phyloP scores from a whole-genome alignment of 2,888 invertebrate genomes.

The Dendrolimus houi region DNA sequence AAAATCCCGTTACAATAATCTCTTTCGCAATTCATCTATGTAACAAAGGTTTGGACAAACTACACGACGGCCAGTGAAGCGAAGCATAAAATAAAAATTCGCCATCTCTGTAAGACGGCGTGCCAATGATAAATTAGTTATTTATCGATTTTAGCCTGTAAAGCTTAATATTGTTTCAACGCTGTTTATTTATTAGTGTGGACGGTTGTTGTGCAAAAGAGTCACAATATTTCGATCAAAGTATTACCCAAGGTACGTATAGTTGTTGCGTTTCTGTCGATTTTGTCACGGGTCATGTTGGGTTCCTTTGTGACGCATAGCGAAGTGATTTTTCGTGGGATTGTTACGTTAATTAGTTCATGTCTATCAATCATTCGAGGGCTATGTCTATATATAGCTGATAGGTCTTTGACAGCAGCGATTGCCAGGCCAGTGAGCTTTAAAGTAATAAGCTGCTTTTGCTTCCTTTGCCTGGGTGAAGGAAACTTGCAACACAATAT shows the following conservation, averaged over 20 bases:
- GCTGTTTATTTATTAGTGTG: slow-evolving; percentile 63
- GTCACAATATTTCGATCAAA: slow-evolving; percentile 61
- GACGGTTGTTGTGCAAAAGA: slow-evolving; percentile 44
- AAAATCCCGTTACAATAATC: slow-evolving; percentile 64
- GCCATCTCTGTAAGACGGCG: slow-evolving; percentile 40
- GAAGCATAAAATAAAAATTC: slow-evolving; percentile 34
- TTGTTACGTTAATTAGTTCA: slow-evolving; percentile 18
- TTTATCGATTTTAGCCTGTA: slow-evolving; percentile 64
- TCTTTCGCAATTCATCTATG: slow-evolving; percentile 56
- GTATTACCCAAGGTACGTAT: slow-evolving; percentile 61
- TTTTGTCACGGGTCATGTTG: slow-evolving; percentile 17
- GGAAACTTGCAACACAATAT: too few species aligned
- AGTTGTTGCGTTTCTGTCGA: slow-evolving; percentile 15
- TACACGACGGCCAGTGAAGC: slow-evolving; percentile 34
- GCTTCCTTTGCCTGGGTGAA: too few species aligned
- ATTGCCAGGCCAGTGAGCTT: slow-evolving; percentile 9
- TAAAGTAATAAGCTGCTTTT: not conserved
- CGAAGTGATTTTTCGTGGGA: slow-evolving; percentile 14
- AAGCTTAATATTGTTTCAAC: slow-evolving; percentile 52
- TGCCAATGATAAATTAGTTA: slow-evolving; percentile 43
- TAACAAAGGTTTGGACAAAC: slow-evolving; percentile 61
- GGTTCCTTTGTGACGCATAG: slow-evolving; percentile 35
- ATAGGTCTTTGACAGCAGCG: slow-evolving; percentile 6
- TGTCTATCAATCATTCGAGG: slow-evolving; percentile 22
- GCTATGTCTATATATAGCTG: slow-evolving; percentile 1